Evolutionary conservation across 2,888 invertebrate genomes (phyloP).

Genomic region (Tetragnatha montana): DNA sequence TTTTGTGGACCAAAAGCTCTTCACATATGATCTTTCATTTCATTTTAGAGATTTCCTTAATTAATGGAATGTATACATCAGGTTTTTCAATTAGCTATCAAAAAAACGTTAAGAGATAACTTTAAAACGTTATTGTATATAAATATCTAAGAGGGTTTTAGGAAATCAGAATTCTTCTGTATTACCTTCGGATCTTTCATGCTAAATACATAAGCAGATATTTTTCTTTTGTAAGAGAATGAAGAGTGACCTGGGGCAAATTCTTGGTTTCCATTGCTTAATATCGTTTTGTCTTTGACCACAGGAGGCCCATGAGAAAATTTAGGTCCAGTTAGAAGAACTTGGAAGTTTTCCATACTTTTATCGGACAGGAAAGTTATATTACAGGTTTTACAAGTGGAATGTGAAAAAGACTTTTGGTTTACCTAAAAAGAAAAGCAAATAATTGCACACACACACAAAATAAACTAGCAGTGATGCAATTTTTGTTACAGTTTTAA

Average conservation of each 20-base stretch:
- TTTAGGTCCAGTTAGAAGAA: constrained; percentile 53
- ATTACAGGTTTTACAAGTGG: background rate
- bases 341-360: constrained; percentile 55
- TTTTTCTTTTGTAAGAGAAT: constrained; percentile 54
- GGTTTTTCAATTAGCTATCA: too few species aligned
- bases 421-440: constrained; percentile 36
- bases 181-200: constrained; percentile 52
- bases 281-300: constrained; percentile 36
- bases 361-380: constrained; percentile 40
- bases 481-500: background rate
- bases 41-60: too few species aligned
- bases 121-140: too few species aligned
- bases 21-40: too few species aligned
- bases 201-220: constrained; percentile 52
- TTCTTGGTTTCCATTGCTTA: constrained; percentile 35
- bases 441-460: background rate
- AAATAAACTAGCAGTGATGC: background rate
- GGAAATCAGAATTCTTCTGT: too few species aligned
- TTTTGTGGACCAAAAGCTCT: too few species aligned
- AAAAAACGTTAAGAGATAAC: too few species aligned
- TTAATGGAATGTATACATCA: too few species aligned
- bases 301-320: constrained; percentile 34
- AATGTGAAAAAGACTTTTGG: constrained; percentile 26
- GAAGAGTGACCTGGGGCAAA: constrained; percentile 48
- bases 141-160: too few species aligned